These are phyloP conservation scores for Spea bombifrons DNA, from an alignment of 2,113 vertebrate genomes.

Conservation along the genomic window DNA sequence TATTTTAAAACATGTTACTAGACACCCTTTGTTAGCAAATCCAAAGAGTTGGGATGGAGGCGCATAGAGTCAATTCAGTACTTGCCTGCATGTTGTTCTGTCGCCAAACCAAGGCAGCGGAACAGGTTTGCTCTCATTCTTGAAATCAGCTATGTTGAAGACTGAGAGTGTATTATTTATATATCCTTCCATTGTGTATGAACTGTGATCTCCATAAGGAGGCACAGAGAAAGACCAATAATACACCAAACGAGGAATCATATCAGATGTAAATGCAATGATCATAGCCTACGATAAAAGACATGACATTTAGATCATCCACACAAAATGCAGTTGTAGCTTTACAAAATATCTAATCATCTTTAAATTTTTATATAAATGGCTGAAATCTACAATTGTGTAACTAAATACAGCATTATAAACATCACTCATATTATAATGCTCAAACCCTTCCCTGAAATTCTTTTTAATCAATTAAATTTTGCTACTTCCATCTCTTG, in stretches of 20 bases:
- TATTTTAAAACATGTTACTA: no score
- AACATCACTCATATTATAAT: no score
- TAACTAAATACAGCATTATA: no score
- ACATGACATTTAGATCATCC: neutral
- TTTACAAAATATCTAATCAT: neutral
- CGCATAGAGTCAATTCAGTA: conserved; percentile 14
- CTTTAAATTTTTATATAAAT: no score
- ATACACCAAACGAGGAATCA: conserved; percentile 92
- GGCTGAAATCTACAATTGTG: no score
- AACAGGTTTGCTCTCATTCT: conserved; percentile 60
- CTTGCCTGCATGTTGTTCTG: conserved; percentile 80
- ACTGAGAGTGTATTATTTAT: conserved; percentile 85
- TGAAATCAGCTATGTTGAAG: conserved; percentile 76
- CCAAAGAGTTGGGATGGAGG: no score
- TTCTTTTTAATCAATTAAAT: no score
- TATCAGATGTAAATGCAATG: conserved; percentile 91
- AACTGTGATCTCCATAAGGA: conserved; percentile 68
- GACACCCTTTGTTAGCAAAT: no score
- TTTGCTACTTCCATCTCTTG: no score
- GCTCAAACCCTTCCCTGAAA: no score
- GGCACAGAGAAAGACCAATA: conserved; percentile 90
- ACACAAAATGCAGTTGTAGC: neutral
- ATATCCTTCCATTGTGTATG: conserved; percentile 82
- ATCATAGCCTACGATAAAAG: conserved; percentile 81
- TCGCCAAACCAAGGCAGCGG: conserved; percentile 52